Percentiles rank a stretch among this genome's conserved stretches.
Evolutionary conservation across 2,888 invertebrate species (phyloP).

Genomic region (Drosophila diplacantha): DNA sequence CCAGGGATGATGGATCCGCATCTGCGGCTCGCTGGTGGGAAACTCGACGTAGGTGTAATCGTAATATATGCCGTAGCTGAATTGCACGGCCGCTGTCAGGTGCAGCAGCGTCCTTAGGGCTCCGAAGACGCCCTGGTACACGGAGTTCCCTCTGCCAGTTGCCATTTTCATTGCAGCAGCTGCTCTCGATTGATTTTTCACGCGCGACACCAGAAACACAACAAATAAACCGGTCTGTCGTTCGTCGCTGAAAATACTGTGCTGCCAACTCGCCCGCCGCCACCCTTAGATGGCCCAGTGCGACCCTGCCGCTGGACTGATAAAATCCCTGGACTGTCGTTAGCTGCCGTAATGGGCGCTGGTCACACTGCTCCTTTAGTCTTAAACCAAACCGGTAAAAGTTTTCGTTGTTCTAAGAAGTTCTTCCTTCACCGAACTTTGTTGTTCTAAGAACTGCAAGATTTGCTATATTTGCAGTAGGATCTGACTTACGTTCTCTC

Average conservation of each 20-base stretch:
- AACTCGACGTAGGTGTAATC: conserved; percentile 83
- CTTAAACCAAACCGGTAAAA: neutral
- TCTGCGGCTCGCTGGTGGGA: conserved; percentile 77
- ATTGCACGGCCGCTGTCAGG: conserved; percentile 82
- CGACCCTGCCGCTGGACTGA: neutral
- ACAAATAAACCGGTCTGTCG: conserved; percentile 32
- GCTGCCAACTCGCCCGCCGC: conserved; percentile 1
- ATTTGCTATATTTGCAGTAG: neutral
- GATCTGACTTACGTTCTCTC: neutral
- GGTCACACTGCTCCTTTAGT: neutral
- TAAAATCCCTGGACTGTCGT: neutral
- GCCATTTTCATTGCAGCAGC: conserved; percentile 39
- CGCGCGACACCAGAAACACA: conserved; percentile 21
- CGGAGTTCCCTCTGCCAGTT: conserved; percentile 44
- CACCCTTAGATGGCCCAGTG: conserved; percentile 20
- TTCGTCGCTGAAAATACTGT: conserved; percentile 5
- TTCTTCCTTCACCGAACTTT: no score
- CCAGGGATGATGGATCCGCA: conserved; percentile 76
- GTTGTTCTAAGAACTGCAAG: neutral
- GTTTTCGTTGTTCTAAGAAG: neutral
- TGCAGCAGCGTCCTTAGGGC: conserved; percentile 77
- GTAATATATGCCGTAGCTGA: conserved; percentile 84
- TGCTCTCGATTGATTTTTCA: conserved; percentile 62
- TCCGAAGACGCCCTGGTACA: conserved; percentile 70
- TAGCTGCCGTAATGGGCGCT: no score